These are phyloP conservation scores for Tetranychus urticae DNA, from an alignment of 1,140 invertebrate species.

Conservation along the genomic window DNA sequence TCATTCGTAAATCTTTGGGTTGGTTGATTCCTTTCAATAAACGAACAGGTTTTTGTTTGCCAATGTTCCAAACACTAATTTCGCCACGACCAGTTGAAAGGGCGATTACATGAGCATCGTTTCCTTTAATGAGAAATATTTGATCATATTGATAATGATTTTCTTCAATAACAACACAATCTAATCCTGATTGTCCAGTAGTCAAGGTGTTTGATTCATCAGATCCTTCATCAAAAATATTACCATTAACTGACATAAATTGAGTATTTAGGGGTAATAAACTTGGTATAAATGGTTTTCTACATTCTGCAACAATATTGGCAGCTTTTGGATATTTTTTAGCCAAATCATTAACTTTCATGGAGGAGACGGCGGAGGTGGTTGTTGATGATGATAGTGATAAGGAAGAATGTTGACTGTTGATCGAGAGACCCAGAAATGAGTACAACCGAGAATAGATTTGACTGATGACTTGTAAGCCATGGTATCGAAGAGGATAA, in stretches of 20 bases:
- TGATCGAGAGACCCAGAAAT: neutral
- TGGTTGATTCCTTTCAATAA: slow-evolving; percentile 27
- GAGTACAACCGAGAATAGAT: neutral
- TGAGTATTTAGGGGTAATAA: neutral
- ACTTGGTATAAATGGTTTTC: neutral
- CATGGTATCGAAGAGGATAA: neutral
- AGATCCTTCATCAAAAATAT: neutral
- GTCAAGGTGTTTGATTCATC: neutral
- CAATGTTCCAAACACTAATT: slow-evolving; percentile 42
- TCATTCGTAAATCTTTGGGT: slow-evolving; percentile 21
- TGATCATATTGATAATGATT: neutral
- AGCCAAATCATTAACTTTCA: neutral
- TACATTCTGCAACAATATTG: neutral
- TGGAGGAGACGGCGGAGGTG: too few species aligned
- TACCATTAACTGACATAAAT: neutral
- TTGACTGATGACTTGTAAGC: neutral
- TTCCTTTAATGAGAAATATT: slow-evolving; percentile 18
- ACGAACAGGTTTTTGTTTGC: slow-evolving; percentile 30
- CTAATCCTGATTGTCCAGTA: too few species aligned
- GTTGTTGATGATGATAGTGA: too few species aligned
- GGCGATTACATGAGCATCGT: slow-evolving; percentile 37
- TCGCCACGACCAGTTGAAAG: slow-evolving; percentile 43
- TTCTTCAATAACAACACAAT: too few species aligned
- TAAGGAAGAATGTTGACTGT: too few species aligned
- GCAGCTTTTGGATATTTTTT: neutral